Percentiles rank a stretch among this genome's conserved stretches.
Evolutionary conservation across 2,888 invertebrate species (phyloP).

Genomic region (Andrena dorsata): DNA sequence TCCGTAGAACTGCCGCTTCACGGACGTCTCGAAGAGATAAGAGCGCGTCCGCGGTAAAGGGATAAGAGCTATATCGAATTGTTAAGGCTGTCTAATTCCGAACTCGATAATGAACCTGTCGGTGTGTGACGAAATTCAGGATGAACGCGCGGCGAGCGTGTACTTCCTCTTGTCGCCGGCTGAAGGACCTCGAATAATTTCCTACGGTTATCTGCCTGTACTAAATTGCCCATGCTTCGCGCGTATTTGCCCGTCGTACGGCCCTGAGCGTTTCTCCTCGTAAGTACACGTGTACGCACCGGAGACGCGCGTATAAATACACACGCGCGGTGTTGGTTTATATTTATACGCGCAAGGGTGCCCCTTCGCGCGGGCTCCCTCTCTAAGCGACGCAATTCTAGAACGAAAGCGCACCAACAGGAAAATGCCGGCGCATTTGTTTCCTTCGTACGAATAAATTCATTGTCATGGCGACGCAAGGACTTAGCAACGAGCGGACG

Average conservation of each 20-base stretch:
- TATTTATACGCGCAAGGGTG: slow-evolving; percentile 67
- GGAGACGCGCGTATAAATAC: slow-evolving; percentile 67
- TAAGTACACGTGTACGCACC: slow-evolving; percentile 67
- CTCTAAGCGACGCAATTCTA: neutral
- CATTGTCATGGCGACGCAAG: slow-evolving; percentile 48
- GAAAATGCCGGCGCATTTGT: slow-evolving; percentile 22
- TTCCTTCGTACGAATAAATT: slow-evolving; percentile 31
- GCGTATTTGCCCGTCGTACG: slow-evolving; percentile 55
- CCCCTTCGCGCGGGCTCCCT: slow-evolving; percentile 23
- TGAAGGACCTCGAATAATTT: slow-evolving; percentile 41
- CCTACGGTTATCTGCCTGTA: neutral
- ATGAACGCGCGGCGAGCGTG: slow-evolving; percentile 12
- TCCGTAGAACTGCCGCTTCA: no score
- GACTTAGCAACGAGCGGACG: slow-evolving; percentile 7
- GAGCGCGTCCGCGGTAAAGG: neutral
- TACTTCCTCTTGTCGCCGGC: slow-evolving; percentile 38
- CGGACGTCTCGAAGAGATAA: slow-evolving; percentile 3
- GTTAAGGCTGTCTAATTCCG: neutral
- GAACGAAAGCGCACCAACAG: slow-evolving; percentile 3
- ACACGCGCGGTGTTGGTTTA: slow-evolving; percentile 58
- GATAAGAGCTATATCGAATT: neutral
- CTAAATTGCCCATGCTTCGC: slow-evolving; percentile 45
- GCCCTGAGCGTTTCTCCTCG: slow-evolving; percentile 69
- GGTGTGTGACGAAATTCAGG: slow-evolving; percentile 3
- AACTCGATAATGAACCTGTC: slow-evolving; percentile 11